Evolutionary conservation across 2,888 invertebrate species (phyloP), one percentile per base, ranked within the genome.

Genomic region (Caenorhabditis sp.): DNA sequence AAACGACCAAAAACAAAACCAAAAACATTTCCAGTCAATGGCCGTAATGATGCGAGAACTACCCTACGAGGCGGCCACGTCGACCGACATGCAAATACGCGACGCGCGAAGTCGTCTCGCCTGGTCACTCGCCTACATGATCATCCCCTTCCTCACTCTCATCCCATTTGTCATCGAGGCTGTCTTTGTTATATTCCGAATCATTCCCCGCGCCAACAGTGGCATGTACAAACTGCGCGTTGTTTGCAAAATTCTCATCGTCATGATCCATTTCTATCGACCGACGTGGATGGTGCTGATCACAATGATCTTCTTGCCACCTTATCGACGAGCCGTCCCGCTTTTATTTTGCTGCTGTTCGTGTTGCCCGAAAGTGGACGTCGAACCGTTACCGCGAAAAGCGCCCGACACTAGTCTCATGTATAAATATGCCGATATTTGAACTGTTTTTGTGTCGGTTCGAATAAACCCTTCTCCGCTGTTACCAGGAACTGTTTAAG

Each of bases 361-460:
- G 5, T 79, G 72, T 43, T 77, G 77, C 37, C 77, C 77, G 1
- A 68, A 76, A 58, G 69, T 78, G 4, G 76, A 77, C 43, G 80
- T 80, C 43, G 79, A 79, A 26, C 77, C 79, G 23, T 55, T 77
- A 43, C 79, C 79, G 23, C 36, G 79, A 17, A 75, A 75, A 50
- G 65, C 71, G 21, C 65, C 61, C 27, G 79, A 79, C 58, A 77
- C 69, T 51, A 79, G 77, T 69, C 67, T 72, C 54, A 79, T 79
- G 79, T 79, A 79, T 58, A 63, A 66, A 68, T 77, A 73, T 61
- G 79, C 79, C n/a, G 79, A 77, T 76, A 61, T 74, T 51, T 74
- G 60, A 73, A 36, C 14, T 21, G 4, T 55, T 31, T n/a, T n/a
- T n/a, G n/a, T n/a, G n/a, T n/a, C n/a, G n/a, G n/a, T n/a, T n/a